Conservation (phyloP, 1,140 invertebrate genomes). For the Scylla paramamosain region DNA sequence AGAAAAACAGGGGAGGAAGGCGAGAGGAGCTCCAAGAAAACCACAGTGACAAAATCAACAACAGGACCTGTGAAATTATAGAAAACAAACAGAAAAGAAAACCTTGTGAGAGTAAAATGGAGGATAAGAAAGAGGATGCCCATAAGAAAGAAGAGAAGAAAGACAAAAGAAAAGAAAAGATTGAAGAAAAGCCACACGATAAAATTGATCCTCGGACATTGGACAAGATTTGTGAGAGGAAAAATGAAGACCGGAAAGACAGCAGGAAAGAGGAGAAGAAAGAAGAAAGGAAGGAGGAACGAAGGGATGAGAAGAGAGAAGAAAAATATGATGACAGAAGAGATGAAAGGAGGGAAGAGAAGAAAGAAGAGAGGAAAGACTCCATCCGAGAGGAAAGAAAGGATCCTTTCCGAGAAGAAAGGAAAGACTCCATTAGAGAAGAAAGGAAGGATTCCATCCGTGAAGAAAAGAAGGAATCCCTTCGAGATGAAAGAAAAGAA, state of each 20-base stretch:
- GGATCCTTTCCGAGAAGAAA: background rate
- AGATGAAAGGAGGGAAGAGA: constrained; percentile 54
- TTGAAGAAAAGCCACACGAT: constrained; percentile 50
- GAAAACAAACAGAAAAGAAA: constrained; percentile 70
- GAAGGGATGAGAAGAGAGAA: constrained; percentile 52
- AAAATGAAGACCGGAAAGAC: constrained; percentile 72
- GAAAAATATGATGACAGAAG: constrained; percentile 56
- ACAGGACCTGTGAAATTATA: constrained; percentile 41
- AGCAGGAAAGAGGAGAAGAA: constrained; percentile 60
- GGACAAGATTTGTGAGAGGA: constrained; percentile 79
- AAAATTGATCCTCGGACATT: constrained; percentile 34
- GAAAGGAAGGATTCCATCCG: constrained; percentile 64
- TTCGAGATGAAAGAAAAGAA: constrained; percentile 46
- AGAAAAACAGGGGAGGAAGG: constrained; percentile 80
- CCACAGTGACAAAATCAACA: constrained; percentile 74
- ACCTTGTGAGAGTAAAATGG: constrained; percentile 49
- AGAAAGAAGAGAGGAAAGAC: constrained; percentile 45
- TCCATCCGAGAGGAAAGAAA: background rate
- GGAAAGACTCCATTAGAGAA: constrained; percentile 40
- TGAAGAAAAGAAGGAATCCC: constrained; percentile 59
- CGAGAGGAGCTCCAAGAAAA: constrained; percentile 79
- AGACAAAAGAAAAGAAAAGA: constrained; percentile 64
- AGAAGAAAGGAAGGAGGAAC: constrained; percentile 56
- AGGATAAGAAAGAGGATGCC: constrained; percentile 61
- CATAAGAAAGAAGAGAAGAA: constrained; percentile 71